These are phyloP conservation scores for Coturnix japonica DNA, from an alignment of 2,113 vertebrate genomes.

Conservation along the genomic window DNA sequence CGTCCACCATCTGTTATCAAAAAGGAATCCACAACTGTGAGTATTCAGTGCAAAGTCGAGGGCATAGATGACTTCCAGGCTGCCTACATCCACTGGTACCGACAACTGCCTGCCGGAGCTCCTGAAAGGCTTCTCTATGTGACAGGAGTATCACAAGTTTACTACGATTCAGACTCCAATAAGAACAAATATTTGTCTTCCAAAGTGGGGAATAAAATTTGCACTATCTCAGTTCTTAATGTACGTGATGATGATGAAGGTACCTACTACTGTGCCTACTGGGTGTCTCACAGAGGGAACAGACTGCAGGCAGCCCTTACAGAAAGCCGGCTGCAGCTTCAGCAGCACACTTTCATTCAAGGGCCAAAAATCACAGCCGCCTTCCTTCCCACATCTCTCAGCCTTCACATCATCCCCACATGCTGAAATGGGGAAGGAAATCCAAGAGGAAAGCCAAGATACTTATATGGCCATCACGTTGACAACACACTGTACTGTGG, in stretches of 20 bases:
- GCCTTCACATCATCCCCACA: background rate
- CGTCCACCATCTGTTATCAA: background rate
- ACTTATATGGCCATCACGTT: no score
- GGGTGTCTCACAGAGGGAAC: background rate
- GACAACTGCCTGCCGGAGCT: background rate
- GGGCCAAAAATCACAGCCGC: background rate
- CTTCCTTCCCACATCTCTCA: background rate
- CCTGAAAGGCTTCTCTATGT: background rate
- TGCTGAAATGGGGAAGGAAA: background rate
- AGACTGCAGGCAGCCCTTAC: background rate
- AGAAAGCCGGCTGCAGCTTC: background rate
- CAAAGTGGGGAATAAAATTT: background rate
- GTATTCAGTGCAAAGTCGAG: background rate
- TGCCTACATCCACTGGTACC: slow-evolving; percentile 22
- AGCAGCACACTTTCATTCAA: background rate
- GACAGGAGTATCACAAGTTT: background rate
- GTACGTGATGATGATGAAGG: background rate
- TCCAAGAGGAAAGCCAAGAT: background rate
- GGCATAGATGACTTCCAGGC: background rate
- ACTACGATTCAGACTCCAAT: background rate
- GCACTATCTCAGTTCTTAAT: background rate
- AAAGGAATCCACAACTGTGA: background rate
- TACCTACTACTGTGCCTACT: slow-evolving; percentile 39
- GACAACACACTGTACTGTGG: no score
- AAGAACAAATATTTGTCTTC: background rate